A percentile compares a stretch with the other conserved stretches of the same genome.
Evolutionary conservation across 2,113 vertebrate genomes (phyloP).

Genomic region (Lepidothrix coronata): DNA sequence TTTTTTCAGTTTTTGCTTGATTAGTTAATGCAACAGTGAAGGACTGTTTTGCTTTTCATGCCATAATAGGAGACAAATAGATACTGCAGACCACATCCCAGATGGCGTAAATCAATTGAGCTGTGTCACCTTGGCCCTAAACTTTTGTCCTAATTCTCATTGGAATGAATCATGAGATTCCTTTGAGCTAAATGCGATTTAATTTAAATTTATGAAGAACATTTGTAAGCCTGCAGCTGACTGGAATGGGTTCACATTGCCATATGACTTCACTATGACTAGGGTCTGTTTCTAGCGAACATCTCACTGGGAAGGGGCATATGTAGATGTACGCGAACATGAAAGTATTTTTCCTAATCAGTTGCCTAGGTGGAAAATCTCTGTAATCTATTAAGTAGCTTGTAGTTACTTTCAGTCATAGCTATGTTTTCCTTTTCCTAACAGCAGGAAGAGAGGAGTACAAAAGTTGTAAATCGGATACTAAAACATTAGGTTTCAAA

Average conservation of each 20-base stretch:
- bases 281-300: neutral
- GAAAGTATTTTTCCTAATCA: neutral
- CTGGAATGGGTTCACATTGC: neutral
- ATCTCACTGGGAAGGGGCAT: neutral
- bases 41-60: neutral
- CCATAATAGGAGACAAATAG: neutral
- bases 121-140: neutral
- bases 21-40: neutral
- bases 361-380: neutral
- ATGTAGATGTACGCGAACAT: neutral
- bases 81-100: neutral
- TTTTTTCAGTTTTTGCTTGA: neutral
- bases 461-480: neutral
- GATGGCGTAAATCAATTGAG: neutral
- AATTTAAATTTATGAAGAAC: constrained; percentile 1
- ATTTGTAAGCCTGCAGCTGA: neutral
- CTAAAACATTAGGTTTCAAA: neutral
- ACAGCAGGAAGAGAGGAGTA: neutral
- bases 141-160: neutral
- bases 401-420: neutral
- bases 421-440: neutral
- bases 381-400: neutral
- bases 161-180: neutral
- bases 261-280: neutral
- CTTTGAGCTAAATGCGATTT: neutral